Percentiles rank a stretch among this genome's conserved stretches.
Conservation (phyloP, 2,113 vertebrate genomes). For the Phaethon lepturus region DNA sequence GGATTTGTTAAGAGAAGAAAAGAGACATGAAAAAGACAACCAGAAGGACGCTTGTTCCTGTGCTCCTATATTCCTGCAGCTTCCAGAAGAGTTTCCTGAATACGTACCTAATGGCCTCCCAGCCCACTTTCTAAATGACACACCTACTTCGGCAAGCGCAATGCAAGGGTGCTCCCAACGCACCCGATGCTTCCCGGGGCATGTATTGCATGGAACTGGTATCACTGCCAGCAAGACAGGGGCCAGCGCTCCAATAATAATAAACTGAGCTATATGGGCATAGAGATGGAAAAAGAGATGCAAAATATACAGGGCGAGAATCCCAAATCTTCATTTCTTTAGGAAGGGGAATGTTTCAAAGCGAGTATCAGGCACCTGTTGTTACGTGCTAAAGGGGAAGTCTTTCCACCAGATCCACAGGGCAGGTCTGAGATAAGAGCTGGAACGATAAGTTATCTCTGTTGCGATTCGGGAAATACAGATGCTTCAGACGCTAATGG, state of each 20-base stretch:
- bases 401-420: constrained; percentile 28
- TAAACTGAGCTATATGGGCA: neutral
- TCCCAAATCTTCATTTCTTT: neutral
- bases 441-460: constrained; percentile 64
- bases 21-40: neutral
- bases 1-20: neutral
- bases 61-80: neutral
- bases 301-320: neutral
- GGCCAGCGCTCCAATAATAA: rapidly evolving
- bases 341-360: neutral
- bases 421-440: constrained; percentile 62
- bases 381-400: constrained; percentile 20
- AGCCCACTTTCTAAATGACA: neutral
- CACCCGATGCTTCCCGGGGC: neutral
- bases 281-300: neutral
- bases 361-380: constrained; percentile 21
- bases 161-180: neutral
- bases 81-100: neutral
- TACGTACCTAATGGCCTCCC: neutral
- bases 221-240: neutral
- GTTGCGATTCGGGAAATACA: constrained; percentile 38
- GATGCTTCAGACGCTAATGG: constrained; percentile 67
- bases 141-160: neutral
- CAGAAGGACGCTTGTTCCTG: neutral
- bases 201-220: neutral